Base-by-base conservation (phyloP, 2,113 vertebrate species). In the Pelvicachromis taeniatus region DNA sequence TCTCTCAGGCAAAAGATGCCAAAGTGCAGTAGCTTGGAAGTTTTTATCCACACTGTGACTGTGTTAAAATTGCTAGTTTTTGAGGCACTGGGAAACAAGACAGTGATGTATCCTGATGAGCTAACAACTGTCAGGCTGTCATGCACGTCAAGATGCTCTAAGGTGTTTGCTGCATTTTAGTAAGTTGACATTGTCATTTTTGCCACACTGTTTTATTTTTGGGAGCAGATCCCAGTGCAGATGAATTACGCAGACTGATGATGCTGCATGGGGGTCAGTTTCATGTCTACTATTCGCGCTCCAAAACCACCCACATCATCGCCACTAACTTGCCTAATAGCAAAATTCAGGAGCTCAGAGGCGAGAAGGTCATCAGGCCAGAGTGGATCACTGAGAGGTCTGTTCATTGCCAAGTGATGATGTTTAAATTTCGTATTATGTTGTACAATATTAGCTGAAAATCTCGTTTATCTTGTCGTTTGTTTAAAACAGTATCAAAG, bases 321-420 rank as follows among this genome's bases (percentile, higher is more conserved):
- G 97, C 99, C 88, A 97, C 96, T 89, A 99, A 99, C 95, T 96
- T 99, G 94, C 97, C 99, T 92, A 97, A 98, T 95, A 95, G 80
- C 95, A 99, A 99, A 96, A 97, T 99, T 88, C 96, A 98, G 94
- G 97, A 97, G 91, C 90, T 99, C 83, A 97, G 96, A 93, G 97
- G 96, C 50, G 97, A 99, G 92, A 99, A 99, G 94, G 97, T 99
- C 80, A 97, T 99, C 78, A 95, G 97, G 31, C 98, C 99, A 6
- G 97, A 97, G 80, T 99, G 99, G 99, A 99, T 99, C 82, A 95
- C 97, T 85, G 98, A 99, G 94, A 99, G 99, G 99, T 99, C 86
- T 88, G 91, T 85, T 83, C 6, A 45, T 40, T 53, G 7, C 26
- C 31, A 21, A 5, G 2, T 45, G 50, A 50, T 33, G 17, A 19